Evolutionary conservation across 2,888 invertebrate species (phyloP).

Genomic region (Meandrusa payeni): DNA sequence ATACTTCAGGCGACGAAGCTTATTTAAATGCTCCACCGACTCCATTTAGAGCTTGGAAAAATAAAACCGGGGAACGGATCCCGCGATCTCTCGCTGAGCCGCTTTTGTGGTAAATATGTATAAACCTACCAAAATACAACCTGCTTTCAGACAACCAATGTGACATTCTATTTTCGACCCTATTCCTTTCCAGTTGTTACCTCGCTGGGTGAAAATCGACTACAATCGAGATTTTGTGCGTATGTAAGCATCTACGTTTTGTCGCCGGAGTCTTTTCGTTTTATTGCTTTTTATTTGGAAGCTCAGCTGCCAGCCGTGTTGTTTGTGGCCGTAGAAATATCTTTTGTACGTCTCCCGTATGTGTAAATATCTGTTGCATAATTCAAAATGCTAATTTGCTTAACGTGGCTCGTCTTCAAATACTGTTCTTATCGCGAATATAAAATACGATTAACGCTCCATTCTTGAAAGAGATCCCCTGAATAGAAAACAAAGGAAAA

Average conservation of each 20-base stretch:
- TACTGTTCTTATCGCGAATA: slow-evolving; percentile 23
- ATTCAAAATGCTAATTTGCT: slow-evolving; percentile 31
- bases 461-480: slow-evolving; percentile 35
- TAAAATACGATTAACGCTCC: slow-evolving; percentile 32
- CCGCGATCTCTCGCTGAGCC: slow-evolving; percentile 76
- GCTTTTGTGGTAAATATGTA: slow-evolving; percentile 81
- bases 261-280: slow-evolving; percentile 75
- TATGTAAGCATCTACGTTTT: slow-evolving; percentile 73
- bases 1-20: slow-evolving; percentile 78
- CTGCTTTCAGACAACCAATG: slow-evolving; percentile 29
- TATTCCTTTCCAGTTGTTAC: slow-evolving; percentile 32
- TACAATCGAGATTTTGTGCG: slow-evolving; percentile 39
- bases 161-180: slow-evolving; percentile 36
- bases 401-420: slow-evolving; percentile 14
- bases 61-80: slow-evolving; percentile 77
- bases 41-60: slow-evolving; percentile 81
- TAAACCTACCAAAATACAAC: slow-evolving; percentile 56
- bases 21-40: slow-evolving; percentile 81
- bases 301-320: slow-evolving; percentile 74
- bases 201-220: slow-evolving; percentile 11
- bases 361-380: slow-evolving; percentile 32
- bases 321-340: slow-evolving; percentile 57
- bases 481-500: slow-evolving; percentile 55
- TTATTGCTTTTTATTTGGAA: slow-evolving; percentile 75
- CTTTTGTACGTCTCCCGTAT: slow-evolving; percentile 34